Conservation (phyloP, 2,888 invertebrate genomes). For the Aphodius sticticus region DNA sequence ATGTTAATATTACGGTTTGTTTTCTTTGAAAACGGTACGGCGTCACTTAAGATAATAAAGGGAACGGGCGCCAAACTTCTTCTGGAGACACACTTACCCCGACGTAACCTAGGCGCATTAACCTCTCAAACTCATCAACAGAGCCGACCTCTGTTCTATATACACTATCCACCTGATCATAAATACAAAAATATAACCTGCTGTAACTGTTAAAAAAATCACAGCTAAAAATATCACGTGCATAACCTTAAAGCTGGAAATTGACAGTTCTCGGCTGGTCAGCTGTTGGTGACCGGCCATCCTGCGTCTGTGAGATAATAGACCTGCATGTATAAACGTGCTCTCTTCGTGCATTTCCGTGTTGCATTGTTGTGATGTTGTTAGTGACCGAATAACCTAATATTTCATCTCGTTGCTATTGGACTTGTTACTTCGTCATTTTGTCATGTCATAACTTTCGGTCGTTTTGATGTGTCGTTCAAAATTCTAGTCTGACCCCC, state of each 20-base stretch:
- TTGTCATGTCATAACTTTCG: background rate
- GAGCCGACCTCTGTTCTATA: background rate
- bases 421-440: background rate
- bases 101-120: background rate
- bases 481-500: background rate
- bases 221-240: too few relatives aligned
- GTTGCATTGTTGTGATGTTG: too few relatives aligned
- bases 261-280: background rate
- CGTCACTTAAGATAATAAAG: slow-evolving; percentile 4
- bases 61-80: background rate
- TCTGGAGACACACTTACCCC: background rate
- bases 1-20: background rate
- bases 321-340: too few relatives aligned
- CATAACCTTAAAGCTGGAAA: background rate
- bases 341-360: too few relatives aligned
- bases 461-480: background rate
- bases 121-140: background rate
- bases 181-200: too few relatives aligned
- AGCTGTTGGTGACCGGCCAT: background rate
- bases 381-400: background rate
- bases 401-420: background rate
- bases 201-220: too few relatives aligned
- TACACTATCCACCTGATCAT: too few relatives aligned
- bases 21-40: background rate
- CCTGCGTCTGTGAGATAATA: background rate